These are phyloP conservation scores for Endotricha flammealis DNA, from an alignment of 2,888 invertebrate genomes.

Conservation along the genomic window DNA sequence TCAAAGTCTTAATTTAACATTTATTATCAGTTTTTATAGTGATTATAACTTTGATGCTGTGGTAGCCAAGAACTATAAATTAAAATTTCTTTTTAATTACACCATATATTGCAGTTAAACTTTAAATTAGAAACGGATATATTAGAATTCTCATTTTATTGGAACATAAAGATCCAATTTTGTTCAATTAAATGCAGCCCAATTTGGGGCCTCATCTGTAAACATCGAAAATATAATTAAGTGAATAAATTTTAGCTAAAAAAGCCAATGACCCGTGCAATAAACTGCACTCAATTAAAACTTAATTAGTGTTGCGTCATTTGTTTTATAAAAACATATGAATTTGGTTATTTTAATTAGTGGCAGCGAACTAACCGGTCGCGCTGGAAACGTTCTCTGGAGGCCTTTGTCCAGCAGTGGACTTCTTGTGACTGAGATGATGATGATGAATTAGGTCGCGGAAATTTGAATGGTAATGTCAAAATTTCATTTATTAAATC, in stretches of 20 bases:
- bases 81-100: neutral
- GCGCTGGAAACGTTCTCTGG: no score
- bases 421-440: no score
- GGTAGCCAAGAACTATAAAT: no score
- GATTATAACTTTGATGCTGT: no score
- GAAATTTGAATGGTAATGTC: no score
- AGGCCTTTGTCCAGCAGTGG: no score
- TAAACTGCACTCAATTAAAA: neutral
- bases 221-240: constrained; percentile 3
- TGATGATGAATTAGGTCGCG: no score
- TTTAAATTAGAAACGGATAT: constrained; percentile 8
- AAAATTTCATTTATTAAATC: no score
- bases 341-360: no score
- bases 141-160: constrained; percentile 9
- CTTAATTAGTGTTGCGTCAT: neutral
- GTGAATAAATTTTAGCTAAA: constrained; percentile 1
- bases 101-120: neutral
- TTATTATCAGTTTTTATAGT: no score
- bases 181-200: constrained; percentile 15
- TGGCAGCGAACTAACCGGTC: no score
- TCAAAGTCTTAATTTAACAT: no score
- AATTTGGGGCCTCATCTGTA: constrained; percentile 7
- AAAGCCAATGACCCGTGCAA: constrained; percentile 1
- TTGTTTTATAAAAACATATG: neutral
- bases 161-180: constrained; percentile 16